phyloP scores from a whole-genome alignment of 2,888 invertebrate species.

The Eristalinus sepulchralis region DNA sequence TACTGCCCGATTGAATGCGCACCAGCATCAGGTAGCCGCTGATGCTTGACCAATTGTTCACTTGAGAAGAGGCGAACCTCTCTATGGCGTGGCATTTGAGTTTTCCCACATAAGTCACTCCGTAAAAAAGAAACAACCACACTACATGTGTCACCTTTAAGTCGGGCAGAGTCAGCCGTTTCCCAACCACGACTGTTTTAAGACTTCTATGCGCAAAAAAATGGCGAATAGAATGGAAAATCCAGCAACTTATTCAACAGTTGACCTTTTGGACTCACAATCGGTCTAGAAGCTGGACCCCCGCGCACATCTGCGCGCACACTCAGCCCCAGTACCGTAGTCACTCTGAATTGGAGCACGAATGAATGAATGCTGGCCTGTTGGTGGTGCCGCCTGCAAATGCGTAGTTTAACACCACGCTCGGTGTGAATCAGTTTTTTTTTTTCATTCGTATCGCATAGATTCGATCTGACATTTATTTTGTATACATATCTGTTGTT shows the following conservation, averaged over 20 bases:
- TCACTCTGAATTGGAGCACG: constrained; percentile 22
- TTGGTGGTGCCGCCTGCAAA: not conserved
- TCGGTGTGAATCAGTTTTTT: not conserved
- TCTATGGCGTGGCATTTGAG: not conserved
- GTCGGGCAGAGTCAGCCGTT: not conserved
- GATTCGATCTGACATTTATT: constrained; percentile 2
- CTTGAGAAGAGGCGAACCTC: not conserved
- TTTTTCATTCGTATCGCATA: not conserved
- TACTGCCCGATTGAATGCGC: not conserved
- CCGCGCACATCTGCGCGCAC: not conserved
- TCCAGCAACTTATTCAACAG: constrained; percentile 26
- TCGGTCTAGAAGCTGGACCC: constrained; percentile 5
- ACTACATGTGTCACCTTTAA: not conserved
- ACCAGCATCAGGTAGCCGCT: not conserved
- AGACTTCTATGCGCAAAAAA: not conserved
- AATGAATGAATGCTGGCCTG: not conserved
- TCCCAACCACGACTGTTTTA: not conserved
- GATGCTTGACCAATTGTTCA: not conserved
- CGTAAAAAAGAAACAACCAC: too few species aligned
- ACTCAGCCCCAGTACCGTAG: too few species aligned
- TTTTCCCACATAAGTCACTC: not conserved
- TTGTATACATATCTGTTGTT: not conserved
- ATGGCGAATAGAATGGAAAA: constrained; percentile 5
- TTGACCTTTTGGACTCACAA: constrained; percentile 60
- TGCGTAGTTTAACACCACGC: constrained; percentile 26